A percentile compares a stretch with the other conserved stretches of the same genome.
These are phyloP conservation scores for Palythoa grandiflora DNA, from an alignment of 92 coral and sea anemone genomes.

Conservation along the genomic window DNA sequence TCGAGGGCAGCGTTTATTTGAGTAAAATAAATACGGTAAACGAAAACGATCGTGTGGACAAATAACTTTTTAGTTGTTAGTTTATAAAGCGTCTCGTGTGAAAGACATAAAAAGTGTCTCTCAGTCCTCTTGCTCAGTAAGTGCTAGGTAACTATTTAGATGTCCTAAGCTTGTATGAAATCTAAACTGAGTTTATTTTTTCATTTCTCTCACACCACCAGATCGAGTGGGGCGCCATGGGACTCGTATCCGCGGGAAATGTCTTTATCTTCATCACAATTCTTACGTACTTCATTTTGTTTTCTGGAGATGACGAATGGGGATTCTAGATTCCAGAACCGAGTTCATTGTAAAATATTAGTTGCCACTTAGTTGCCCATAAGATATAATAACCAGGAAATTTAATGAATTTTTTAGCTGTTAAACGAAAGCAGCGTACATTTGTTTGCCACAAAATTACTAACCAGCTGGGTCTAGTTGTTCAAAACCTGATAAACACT, in stretches of 20 bases:
- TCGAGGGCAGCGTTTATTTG: no score
- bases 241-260: slow-evolving; percentile 88
- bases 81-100: no score
- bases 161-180: neutral
- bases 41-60: no score
- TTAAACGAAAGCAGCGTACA: neutral
- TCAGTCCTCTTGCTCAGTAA: no score
- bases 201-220: slow-evolving; percentile 39
- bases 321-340: slow-evolving; percentile 67
- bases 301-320: slow-evolving; percentile 94
- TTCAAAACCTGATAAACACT: no score
- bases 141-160: no score
- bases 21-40: no score
- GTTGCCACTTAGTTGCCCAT: neutral
- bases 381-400: neutral
- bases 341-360: neutral
- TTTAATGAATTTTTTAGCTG: neutral
- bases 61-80: no score
- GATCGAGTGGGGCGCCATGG: slow-evolving; percentile 94
- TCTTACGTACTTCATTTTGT: slow-evolving; percentile 87
- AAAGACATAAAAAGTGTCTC: no score
- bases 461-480: no score
- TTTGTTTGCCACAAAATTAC: neutral
- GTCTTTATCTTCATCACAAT: slow-evolving; percentile 91
- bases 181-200: neutral